phyloP scores from a whole-genome alignment of 2,113 vertebrate genomes.

The Fregata magnificens region DNA sequence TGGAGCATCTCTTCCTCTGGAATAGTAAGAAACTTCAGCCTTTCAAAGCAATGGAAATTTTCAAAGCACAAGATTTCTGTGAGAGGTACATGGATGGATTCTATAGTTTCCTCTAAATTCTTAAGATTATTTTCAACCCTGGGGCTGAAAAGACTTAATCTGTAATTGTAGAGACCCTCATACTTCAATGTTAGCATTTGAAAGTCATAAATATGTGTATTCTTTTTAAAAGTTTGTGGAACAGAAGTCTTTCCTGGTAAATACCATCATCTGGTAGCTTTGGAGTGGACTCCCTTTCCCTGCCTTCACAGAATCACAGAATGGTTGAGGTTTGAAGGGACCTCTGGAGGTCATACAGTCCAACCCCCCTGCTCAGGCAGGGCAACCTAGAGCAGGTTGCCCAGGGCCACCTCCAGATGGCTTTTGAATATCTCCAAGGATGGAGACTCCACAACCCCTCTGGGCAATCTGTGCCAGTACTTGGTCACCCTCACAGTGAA shows the following conservation, averaged over 20 bases:
- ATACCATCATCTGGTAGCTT: neutral
- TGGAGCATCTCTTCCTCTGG: neutral
- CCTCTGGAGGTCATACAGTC: neutral
- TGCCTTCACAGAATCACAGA: neutral
- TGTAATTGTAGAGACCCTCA: neutral
- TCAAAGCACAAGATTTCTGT: neutral
- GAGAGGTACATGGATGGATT: neutral
- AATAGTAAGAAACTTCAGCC: neutral
- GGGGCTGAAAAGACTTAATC: neutral
- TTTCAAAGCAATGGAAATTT: neutral
- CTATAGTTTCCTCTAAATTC: neutral
- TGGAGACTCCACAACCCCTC: neutral
- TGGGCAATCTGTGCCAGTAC: neutral
- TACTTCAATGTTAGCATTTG: neutral
- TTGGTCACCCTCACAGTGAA: neutral
- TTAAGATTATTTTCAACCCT: neutral
- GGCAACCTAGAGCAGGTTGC: neutral
- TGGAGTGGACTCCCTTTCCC: neutral
- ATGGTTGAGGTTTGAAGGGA: neutral
- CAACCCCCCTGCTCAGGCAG: neutral
- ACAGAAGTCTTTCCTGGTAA: neutral
- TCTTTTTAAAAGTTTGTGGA: neutral
- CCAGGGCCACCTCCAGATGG: rapidly evolving
- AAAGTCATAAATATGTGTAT: neutral
- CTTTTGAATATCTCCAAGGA: neutral